Percentiles rank a stretch among this genome's conserved stretches.
These are phyloP conservation scores for Microdon myrmicae DNA, from an alignment of 2,888 invertebrate species.

Conservation along the genomic window DNA sequence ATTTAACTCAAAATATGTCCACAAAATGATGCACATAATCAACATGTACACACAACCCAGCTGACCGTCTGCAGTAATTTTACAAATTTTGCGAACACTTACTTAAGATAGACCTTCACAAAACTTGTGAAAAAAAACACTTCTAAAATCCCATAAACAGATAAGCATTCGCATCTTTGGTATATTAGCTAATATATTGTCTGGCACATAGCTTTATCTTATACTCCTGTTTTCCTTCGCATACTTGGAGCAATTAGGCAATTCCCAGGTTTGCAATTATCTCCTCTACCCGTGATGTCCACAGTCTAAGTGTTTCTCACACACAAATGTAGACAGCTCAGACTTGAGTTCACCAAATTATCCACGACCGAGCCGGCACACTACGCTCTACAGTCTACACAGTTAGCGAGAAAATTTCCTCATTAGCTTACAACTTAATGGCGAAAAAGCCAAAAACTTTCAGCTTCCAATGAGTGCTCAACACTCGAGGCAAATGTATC, in stretches of 20 bases:
- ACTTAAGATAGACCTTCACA: background rate
- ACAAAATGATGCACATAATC: no score
- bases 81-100: background rate
- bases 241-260: conserved; percentile 60
- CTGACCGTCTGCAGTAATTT: background rate
- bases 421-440: conserved; percentile 53
- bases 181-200: background rate
- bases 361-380: conserved; percentile 20
- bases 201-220: no score
- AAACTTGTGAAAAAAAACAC: background rate
- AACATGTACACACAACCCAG: no score
- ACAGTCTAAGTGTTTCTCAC: conserved; percentile 30
- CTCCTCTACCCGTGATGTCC: conserved; percentile 39
- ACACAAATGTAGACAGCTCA: conserved; percentile 3
- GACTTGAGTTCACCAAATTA: conserved; percentile 25
- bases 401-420: conserved; percentile 49
- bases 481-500: conserved; percentile 35
- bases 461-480: conserved; percentile 40
- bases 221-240: conserved; percentile 28
- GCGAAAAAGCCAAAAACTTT: conserved; percentile 31
- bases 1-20: background rate
- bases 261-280: conserved; percentile 64
- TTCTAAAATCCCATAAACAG: background rate
- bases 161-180: background rate
- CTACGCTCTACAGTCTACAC: conserved; percentile 12